Evolutionary conservation across 2,797 vertebrate species (phyloP).

Genomic region (Masticophis lateralis): DNA sequence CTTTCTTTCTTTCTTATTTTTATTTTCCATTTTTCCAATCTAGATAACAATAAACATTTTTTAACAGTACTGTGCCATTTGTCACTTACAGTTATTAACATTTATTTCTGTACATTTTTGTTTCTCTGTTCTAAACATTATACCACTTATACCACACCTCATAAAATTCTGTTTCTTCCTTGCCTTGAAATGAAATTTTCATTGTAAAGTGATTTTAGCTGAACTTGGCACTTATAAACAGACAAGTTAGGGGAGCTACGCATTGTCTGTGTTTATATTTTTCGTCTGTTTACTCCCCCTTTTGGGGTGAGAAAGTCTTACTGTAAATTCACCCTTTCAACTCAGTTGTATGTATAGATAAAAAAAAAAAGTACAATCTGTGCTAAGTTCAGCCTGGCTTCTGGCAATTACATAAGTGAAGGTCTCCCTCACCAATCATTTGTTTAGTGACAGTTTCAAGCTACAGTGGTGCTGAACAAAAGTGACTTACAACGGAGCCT

Average conservation of each 20-base stretch:
- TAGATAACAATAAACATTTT: too few species aligned
- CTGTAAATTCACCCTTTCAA: background rate
- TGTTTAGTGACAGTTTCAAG: background rate
- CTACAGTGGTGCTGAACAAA: background rate
- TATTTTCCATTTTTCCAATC: too few species aligned
- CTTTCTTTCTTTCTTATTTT: too few species aligned
- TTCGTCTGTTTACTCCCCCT: background rate
- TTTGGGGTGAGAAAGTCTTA: background rate
- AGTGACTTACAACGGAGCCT: background rate
- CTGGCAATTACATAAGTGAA: background rate
- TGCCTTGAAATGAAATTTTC: background rate
- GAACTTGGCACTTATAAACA: background rate
- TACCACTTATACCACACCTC: too few species aligned
- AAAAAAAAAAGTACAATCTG: background rate
- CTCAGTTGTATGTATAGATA: background rate
- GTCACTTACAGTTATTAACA: too few species aligned
- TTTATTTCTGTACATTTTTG: too few species aligned
- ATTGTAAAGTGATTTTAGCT: background rate
- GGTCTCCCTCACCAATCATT: background rate
- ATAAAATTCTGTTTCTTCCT: too few species aligned
- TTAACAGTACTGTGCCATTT: too few species aligned
- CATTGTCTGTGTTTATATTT: background rate
- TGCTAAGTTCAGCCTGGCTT: background rate
- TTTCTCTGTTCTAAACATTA: too few species aligned
- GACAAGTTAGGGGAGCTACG: background rate